phyloP scores from a whole-genome alignment of 2,888 invertebrate species.

The Bellardia bayeri region DNA sequence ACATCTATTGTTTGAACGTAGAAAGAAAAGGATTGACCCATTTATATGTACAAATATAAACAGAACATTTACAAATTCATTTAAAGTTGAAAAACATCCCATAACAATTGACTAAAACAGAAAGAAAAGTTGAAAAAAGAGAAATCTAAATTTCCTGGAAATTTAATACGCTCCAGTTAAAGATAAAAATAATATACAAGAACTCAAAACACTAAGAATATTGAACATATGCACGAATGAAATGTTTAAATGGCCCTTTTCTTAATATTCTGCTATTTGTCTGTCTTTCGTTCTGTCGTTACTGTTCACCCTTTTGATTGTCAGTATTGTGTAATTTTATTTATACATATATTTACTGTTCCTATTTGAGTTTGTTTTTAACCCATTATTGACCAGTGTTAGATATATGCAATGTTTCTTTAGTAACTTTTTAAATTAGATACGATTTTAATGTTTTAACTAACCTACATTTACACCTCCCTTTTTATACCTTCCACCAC shows the following conservation, averaged over 20 bases:
- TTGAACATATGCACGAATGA: not conserved
- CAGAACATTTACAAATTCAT: conserved; percentile 41
- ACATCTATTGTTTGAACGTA: conserved; percentile 27
- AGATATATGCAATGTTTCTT: not conserved
- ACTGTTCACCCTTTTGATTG: not conserved
- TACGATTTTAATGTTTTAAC: not conserved
- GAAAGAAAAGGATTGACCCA: conserved; percentile 61
- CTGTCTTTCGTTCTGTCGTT: not conserved
- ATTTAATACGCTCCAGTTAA: conserved; percentile 70
- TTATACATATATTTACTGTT: not conserved
- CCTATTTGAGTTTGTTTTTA: not conserved
- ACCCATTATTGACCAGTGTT: conserved; percentile 3
- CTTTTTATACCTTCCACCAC: not conserved
- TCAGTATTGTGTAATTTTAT: not conserved
- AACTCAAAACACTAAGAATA: not conserved
- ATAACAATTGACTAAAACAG: conserved; percentile 36
- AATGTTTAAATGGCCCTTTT: not conserved
- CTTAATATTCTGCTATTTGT: not conserved
- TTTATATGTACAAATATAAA: conserved; percentile 55
- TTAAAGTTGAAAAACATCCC: not conserved
- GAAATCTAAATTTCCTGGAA: conserved; percentile 71
- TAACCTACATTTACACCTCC: not conserved
- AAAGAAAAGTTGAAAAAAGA: conserved; percentile 71
- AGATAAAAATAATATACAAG: conserved; percentile 15
- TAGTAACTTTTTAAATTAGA: not conserved